Percentiles rank a stretch among this genome's conserved stretches.
phyloP scores from a whole-genome alignment of 2,113 vertebrate species.

The Syngnathus typhle region DNA sequence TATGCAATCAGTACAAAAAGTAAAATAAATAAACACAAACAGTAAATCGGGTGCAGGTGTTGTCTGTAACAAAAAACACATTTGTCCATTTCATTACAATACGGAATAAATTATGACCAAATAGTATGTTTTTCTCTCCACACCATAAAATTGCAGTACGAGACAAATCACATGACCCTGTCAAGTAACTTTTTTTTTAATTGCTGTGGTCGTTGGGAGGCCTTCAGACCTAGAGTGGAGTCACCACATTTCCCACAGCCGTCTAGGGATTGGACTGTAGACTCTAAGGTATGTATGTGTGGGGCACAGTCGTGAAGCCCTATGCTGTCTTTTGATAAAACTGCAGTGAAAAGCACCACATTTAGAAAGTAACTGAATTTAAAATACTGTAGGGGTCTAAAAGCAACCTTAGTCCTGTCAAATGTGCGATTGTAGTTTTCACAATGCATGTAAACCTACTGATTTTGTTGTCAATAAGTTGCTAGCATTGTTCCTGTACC shows the following conservation, averaged over 20 bases:
- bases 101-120: not conserved
- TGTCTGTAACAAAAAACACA: too few species aligned
- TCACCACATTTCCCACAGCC: constrained; percentile 65
- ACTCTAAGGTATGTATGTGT: constrained; percentile 65
- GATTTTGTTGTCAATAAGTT: not conserved
- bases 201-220: constrained; percentile 58
- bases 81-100: too few species aligned
- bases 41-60: too few species aligned
- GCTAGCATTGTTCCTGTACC: constrained; percentile 35
- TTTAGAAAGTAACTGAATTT: not conserved
- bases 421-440: not conserved
- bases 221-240: constrained; percentile 69
- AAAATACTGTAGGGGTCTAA: not conserved
- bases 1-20: too few species aligned
- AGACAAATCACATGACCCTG: constrained; percentile 41
- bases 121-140: not conserved
- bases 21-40: too few species aligned
- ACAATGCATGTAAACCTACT: not conserved
- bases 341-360: constrained; percentile 50
- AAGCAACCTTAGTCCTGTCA: not conserved
- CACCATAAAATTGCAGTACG: constrained; percentile 1
- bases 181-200: constrained; percentile 49
- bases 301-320: constrained; percentile 52
- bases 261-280: constrained; percentile 67
- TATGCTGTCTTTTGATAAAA: constrained; percentile 58